Evolutionary conservation across 2,797 vertebrate genomes (phyloP).

Genomic region (Eulemur mongoz): DNA sequence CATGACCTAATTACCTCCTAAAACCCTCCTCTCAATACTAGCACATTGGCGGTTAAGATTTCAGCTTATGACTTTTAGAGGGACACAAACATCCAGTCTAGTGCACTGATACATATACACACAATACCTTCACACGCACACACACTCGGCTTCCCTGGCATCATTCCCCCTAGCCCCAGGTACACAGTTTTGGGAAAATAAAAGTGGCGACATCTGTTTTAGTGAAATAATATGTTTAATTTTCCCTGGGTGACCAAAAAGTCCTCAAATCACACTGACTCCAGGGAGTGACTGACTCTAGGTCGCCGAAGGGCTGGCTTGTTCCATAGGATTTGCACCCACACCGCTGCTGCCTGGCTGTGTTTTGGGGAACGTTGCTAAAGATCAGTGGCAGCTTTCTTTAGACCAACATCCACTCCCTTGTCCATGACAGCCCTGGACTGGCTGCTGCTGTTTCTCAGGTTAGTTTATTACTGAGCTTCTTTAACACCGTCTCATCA

Average conservation of each 20-base stretch:
- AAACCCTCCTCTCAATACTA: not conserved
- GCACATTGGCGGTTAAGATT: not conserved
- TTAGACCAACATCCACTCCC: not conserved
- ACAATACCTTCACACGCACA: not conserved
- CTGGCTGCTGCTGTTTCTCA: not conserved
- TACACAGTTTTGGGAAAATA: not conserved
- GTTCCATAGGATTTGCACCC: not conserved
- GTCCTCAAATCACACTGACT: not conserved
- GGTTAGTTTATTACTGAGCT: not conserved
- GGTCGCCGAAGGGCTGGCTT: not conserved
- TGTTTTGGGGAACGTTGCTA: not conserved
- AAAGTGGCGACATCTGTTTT: not conserved
- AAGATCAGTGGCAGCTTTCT: not conserved
- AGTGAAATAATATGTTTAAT: not conserved
- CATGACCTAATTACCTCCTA: not conserved
- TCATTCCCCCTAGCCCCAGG: not conserved
- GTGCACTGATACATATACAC: not conserved
- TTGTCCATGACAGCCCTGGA: not conserved
- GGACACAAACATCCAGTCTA: not conserved
- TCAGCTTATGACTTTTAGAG: not conserved
- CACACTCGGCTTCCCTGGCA: not conserved
- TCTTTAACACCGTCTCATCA: not conserved
- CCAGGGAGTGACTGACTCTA: not conserved
- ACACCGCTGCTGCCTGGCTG: not conserved
- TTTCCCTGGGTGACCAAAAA: not conserved